These are phyloP conservation scores for Mallotus villosus DNA, from an alignment of 2,797 vertebrate species.

Conservation along the genomic window DNA sequence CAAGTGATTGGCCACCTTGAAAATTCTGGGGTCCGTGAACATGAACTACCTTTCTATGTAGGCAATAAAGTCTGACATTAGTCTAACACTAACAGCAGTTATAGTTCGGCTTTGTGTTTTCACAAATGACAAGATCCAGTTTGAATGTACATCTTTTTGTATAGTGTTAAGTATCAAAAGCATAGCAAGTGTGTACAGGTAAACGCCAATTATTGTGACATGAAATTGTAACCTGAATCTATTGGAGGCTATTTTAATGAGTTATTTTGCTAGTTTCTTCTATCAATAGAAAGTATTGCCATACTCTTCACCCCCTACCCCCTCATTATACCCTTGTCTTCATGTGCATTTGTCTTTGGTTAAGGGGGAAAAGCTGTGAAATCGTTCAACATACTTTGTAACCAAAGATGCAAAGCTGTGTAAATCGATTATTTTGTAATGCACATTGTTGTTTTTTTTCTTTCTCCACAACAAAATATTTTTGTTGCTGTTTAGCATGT, in stretches of 20 bases:
- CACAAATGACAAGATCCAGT: slow-evolving; percentile 82
- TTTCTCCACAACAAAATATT: slow-evolving; percentile 80
- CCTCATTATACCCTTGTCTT: slow-evolving; percentile 37
- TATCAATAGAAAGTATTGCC: slow-evolving; percentile 79
- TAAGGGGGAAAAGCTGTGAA: slow-evolving; percentile 91
- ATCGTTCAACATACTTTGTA: slow-evolving; percentile 99
- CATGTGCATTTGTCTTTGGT: slow-evolving; percentile 45
- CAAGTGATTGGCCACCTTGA: slow-evolving; percentile 73
- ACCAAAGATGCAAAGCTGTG: slow-evolving; percentile 99
- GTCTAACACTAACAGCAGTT: slow-evolving; percentile 92
- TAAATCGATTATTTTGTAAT: slow-evolving; percentile 84
- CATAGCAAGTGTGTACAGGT: slow-evolving; percentile 88
- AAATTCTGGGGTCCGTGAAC: slow-evolving; percentile 71
- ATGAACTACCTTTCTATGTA: slow-evolving; percentile 72
- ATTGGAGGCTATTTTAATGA: slow-evolving; percentile 82
- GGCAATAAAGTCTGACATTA: slow-evolving; percentile 77
- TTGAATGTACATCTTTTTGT: slow-evolving; percentile 95
- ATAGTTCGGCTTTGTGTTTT: slow-evolving; percentile 84
- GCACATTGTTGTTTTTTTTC: slow-evolving; percentile 67
- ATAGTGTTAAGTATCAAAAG: slow-evolving; percentile 89
- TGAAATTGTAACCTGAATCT: slow-evolving; percentile 76
- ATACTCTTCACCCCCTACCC: slow-evolving; percentile 81
- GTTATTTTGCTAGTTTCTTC: slow-evolving; percentile 82
- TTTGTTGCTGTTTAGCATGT: slow-evolving; percentile 97
- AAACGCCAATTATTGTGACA: slow-evolving; percentile 79